Evolutionary conservation across 1,140 invertebrate species (phyloP).

Genomic region (Camponotus vicinus): DNA sequence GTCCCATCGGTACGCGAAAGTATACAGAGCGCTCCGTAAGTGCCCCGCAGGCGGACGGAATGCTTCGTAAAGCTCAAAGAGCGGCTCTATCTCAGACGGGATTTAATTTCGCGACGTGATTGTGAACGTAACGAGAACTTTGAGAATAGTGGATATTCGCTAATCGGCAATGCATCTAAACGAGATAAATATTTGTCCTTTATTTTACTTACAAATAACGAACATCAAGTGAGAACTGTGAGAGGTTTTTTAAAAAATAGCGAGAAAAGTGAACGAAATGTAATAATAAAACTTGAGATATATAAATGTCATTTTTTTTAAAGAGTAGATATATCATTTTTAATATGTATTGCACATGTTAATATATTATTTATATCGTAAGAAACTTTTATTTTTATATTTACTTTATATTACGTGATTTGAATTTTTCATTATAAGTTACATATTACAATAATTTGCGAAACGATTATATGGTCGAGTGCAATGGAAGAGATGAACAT

Average conservation of each 20-base stretch:
- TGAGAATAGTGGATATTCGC: constrained; percentile 50
- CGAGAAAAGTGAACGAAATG: neutral
- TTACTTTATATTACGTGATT: neutral
- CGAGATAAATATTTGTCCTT: constrained; percentile 35
- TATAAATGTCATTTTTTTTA: neutral
- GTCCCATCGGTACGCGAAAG: constrained; percentile 24
- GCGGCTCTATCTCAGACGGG: constrained; percentile 15
- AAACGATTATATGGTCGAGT: neutral
- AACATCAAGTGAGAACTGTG: neutral
- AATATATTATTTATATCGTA: constrained; percentile 5
- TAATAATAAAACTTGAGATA: neutral
- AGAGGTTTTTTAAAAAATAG: neutral
- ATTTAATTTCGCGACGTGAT: constrained; percentile 56
- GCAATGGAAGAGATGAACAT: neutral
- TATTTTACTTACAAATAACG: neutral
- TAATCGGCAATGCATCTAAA: constrained; percentile 45
- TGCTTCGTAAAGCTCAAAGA: constrained; percentile 35
- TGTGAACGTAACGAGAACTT: constrained; percentile 43
- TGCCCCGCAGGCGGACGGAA: constrained; percentile 20
- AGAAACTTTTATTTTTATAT: neutral
- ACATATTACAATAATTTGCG: neutral
- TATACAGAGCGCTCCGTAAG: constrained; percentile 50
- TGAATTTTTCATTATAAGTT: neutral
- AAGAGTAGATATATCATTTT: neutral
- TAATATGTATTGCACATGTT: neutral